Conservation (phyloP, 2,113 vertebrate genomes). For the Urocynchramus pylzowi region DNA sequence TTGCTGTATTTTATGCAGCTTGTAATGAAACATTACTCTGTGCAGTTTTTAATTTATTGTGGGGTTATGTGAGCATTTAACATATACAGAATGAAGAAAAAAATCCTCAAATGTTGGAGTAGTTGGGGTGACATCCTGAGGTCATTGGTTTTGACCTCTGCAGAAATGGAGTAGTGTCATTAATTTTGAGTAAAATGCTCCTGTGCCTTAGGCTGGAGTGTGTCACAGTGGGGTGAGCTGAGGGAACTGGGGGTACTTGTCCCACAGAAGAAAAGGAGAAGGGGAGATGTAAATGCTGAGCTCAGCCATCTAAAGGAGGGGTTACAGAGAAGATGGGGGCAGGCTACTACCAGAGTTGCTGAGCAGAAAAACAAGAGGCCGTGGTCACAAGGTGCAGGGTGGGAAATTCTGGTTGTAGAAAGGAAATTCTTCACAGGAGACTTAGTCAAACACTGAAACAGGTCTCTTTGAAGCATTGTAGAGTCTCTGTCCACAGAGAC, state of each 20-base stretch:
- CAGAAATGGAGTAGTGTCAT: background rate
- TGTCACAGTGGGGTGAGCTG: background rate
- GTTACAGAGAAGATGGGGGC: background rate
- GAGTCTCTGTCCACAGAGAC: background rate
- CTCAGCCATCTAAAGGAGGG: background rate
- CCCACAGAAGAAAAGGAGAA: background rate
- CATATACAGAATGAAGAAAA: background rate
- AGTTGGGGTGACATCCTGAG: background rate
- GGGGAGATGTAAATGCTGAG: background rate
- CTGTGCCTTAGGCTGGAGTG: background rate
- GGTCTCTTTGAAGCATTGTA: background rate
- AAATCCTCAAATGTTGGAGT: background rate
- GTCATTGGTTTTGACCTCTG: background rate
- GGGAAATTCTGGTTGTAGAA: background rate
- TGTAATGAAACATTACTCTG: background rate
- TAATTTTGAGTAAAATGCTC: background rate
- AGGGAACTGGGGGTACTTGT: background rate
- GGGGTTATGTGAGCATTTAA: background rate
- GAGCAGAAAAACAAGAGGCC: background rate
- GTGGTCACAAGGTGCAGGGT: background rate
- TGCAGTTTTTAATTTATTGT: background rate
- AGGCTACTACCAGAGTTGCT: background rate
- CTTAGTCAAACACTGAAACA: background rate
- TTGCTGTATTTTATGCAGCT: background rate
- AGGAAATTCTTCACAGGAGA: background rate